Base-by-base conservation (phyloP, 2,797 vertebrate genomes). In the Pseudochirops cupreus region DNA sequence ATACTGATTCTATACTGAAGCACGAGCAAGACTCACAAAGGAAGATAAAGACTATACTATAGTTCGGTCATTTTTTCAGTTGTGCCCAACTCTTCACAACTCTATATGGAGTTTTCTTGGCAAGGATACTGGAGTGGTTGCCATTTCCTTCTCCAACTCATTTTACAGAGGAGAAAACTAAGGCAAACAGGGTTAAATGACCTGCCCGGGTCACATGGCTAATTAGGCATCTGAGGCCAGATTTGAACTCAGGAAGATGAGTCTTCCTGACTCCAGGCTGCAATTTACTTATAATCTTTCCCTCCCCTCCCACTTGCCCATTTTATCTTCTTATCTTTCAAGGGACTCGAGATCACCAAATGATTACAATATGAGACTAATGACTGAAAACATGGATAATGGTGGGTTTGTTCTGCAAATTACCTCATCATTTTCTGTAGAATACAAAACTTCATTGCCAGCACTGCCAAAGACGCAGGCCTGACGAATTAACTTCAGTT, bases 381-480 rank as follows among this genome's bases (percentile, higher is more conserved):
- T 62, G 90, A 94, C 62, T 91, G 91, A 97, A 95, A 92, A 94
- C n/a, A 74, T 18, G 4, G 52, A 54, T 56, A 52, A 18, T 4
- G 92, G 55, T 56, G 39, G 52, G 59, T 12, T 82, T 91, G 96
- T 87, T 50, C 57, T 95, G 95, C 62, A 90, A 96, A 95, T 98
- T 99, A 99, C 99, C 99, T 99, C 99, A 98, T 99, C 99, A 67
- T 99, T 99, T 98, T 99, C 99, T 39, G 99, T 99, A 92, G 99
- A 99, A 96, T 99, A 99, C 96, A 99, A 97, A 93, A 99, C 99
- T 98, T 99, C 99, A 91, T 99, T 99, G 90, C 99, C 99, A 96
- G 99, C 99, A 46, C 98, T 99, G 98, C 99, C 99, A 97, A 99
- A 99, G 92, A 99, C 99, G 98, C 99, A 99, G 94, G 99, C 99